phyloP scores from a whole-genome alignment of 23 tunicate species.

The Styela clava region DNA sequence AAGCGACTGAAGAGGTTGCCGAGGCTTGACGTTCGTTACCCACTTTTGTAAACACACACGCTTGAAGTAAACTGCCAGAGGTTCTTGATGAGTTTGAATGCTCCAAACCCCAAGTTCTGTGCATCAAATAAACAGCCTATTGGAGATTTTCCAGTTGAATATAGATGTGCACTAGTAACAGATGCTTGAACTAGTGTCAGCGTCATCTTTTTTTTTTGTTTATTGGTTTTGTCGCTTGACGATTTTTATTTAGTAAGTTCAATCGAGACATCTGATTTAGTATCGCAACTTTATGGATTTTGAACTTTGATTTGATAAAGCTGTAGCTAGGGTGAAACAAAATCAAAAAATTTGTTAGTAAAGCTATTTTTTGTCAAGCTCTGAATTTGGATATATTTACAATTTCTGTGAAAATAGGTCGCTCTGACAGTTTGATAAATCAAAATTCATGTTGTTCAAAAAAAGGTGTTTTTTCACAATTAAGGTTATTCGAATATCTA shows the following conservation, averaged over 20 bases:
- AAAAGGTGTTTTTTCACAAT: too few species aligned
- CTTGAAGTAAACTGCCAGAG: background rate
- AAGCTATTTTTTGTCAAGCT: too few species aligned
- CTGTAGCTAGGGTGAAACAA: too few species aligned
- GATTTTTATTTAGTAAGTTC: background rate
- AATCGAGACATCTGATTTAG: background rate
- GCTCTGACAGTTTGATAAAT: too few species aligned
- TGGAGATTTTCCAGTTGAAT: background rate
- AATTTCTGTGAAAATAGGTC: too few species aligned
- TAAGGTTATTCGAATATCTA: too few species aligned
- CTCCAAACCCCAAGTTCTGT: background rate
- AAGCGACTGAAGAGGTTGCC: slow-evolving; percentile 35
- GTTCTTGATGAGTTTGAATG: background rate
- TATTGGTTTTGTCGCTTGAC: background rate
- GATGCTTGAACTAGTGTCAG: background rate
- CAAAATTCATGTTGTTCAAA: too few species aligned
- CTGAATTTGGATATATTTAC: too few species aligned
- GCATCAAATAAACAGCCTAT: background rate
- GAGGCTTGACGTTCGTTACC: slow-evolving; percentile 1
- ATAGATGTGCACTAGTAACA: background rate
- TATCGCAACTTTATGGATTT: background rate
- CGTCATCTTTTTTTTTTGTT: background rate
- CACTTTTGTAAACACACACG: background rate
- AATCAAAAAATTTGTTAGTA: too few species aligned
- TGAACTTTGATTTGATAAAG: too few species aligned